A percentile compares a stretch with the other conserved stretches of the same genome.
phyloP scores from a whole-genome alignment of 2,888 invertebrate species.

The Conomelus anceps region DNA sequence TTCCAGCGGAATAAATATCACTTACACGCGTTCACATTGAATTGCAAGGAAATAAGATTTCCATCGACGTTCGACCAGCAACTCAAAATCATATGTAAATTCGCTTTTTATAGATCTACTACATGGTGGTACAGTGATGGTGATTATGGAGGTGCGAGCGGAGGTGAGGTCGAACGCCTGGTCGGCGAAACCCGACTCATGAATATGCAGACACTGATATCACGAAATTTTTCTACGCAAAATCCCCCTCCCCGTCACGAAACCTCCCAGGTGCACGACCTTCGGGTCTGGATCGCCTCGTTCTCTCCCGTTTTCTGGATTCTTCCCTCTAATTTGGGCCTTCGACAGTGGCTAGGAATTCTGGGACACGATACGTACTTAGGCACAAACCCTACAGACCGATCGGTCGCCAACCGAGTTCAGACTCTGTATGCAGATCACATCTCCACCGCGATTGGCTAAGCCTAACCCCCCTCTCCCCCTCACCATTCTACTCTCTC shows the following conservation, averaged over 20 bases:
- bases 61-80: background rate
- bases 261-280: background rate
- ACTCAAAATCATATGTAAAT: background rate
- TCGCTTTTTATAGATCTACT: background rate
- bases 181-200: background rate
- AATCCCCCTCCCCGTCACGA: background rate
- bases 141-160: background rate
- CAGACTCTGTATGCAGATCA: background rate
- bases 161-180: no score
- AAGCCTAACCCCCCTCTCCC: background rate
- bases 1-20: background rate
- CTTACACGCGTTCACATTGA: background rate
- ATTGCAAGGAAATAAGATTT: background rate
- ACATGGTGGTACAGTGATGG: background rate
- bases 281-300: background rate
- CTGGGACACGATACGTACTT: background rate
- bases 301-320: background rate
- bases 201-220: background rate
- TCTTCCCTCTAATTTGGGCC: background rate
- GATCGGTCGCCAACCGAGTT: background rate
- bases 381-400: background rate
- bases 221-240: background rate
- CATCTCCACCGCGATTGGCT: background rate
- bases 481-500: background rate
- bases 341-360: background rate